Percentiles rank a stretch among this genome's conserved stretches.
Evolutionary conservation across 2,888 invertebrate genomes (phyloP).

Genomic region (Lasioglossum morio): DNA sequence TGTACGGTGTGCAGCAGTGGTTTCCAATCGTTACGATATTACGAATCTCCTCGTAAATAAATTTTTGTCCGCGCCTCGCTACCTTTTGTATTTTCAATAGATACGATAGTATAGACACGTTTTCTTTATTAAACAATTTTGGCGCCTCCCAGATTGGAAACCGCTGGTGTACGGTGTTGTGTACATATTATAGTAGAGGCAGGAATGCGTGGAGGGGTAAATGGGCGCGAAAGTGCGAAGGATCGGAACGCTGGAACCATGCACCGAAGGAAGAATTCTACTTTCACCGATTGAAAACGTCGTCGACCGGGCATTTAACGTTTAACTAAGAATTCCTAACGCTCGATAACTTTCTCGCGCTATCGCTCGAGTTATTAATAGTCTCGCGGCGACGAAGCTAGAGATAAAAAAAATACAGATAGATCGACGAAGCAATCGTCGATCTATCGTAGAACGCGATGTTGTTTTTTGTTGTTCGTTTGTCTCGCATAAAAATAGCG

Average conservation of each 20-base stretch:
- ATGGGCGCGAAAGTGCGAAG: constrained; percentile 67
- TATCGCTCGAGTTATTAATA: constrained; percentile 26
- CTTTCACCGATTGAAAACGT: constrained; percentile 76
- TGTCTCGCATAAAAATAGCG: not conserved
- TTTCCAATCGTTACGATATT: too few species aligned
- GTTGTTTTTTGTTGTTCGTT: not conserved
- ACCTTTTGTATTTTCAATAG: too few species aligned
- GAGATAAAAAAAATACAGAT: not conserved
- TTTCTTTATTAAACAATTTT: too few species aligned
- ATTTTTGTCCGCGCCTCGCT: too few species aligned
- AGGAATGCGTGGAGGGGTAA: constrained; percentile 57
- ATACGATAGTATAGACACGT: too few species aligned
- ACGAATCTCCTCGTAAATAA: too few species aligned
- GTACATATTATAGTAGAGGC: not conserved
- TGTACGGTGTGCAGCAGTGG: too few species aligned
- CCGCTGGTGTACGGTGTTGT: not conserved
- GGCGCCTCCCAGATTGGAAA: too few species aligned
- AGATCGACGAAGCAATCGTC: too few species aligned
- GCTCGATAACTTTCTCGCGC: constrained; percentile 11
- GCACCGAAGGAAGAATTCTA: constrained; percentile 72
- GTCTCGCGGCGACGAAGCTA: not conserved
- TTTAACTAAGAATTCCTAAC: constrained; percentile 44
- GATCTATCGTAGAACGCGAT: not conserved
- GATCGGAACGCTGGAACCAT: constrained; percentile 59
- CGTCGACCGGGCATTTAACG: constrained; percentile 58